Evolutionary conservation across 1,140 invertebrate species (phyloP), one percentile per base, ranked within the genome.

Genomic region (Neomicropteryx cornuta): DNA sequence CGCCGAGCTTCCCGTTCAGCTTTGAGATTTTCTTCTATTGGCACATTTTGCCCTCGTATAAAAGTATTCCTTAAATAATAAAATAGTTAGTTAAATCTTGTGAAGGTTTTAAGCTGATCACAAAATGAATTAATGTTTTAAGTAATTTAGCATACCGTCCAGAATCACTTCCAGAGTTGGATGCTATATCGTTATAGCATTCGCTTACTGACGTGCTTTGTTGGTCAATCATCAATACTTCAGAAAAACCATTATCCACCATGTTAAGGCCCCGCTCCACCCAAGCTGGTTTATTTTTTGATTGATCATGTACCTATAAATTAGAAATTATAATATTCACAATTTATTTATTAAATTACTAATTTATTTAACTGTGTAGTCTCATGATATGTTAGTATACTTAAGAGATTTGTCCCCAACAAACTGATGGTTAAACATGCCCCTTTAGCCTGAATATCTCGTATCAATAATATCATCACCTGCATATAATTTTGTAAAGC

Each of bases 31-130:
- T 76, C 70, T 49, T 83, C 79, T 27, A 81, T 51, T n/a, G 75
- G 77, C 20, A 76, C 70, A 53, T 83, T 83, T 60, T 84, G 80
- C 28, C 81, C 81, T 42, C 80, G 62, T 23, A 83, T 59, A 52
- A 73, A 79, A 22, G 69, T 75, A 47, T 75, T 76, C 18, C 47
- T 58, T 6, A 46, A 51, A 21, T 62, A 48, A 38, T 55, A 55
- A n/a, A 31, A 21, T 43, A 35, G 4, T 31, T 32, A 32, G n/a
- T n/a, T n/a, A n/a, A n/a, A n/a, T n/a, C n/a, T n/a, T n/a, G n/a
- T n/a, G n/a, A n/a, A n/a, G n/a, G n/a, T n/a, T n/a, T n/a, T n/a
- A n/a, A n/a, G n/a, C n/a, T n/a, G n/a, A n/a, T n/a, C n/a, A n/a
- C n/a, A n/a, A n/a, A n/a, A n/a, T n/a, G n/a, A n/a, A n/a, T n/a